phyloP scores from a whole-genome alignment of 2,797 vertebrate genomes.

The Leucoraja ocellata region DNA sequence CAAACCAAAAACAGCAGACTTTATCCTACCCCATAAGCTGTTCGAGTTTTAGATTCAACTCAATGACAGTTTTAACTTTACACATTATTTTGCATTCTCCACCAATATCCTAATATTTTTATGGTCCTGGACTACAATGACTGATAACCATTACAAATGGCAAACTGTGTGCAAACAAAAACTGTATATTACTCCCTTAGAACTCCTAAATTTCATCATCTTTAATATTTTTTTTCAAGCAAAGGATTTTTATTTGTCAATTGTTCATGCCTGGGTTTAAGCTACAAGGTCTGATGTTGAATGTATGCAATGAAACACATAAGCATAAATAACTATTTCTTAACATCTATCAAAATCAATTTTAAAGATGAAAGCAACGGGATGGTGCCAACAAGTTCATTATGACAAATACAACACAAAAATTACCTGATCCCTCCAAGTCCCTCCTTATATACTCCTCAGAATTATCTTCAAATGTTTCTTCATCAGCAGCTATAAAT shows the following conservation, averaged over 20 bases:
- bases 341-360: not conserved
- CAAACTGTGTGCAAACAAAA: too few species aligned
- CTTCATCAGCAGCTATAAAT: slow-evolving; percentile 85
- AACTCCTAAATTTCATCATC: not conserved
- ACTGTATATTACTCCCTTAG: too few species aligned
- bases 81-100: too few species aligned
- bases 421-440: slow-evolving; percentile 91
- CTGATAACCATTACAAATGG: not conserved
- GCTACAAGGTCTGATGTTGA: not conserved
- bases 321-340: not conserved
- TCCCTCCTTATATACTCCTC: slow-evolving; percentile 96
- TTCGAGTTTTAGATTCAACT: not conserved
- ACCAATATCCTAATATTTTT: not conserved
- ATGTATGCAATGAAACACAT: not conserved
- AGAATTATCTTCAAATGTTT: slow-evolving; percentile 98
- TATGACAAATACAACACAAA: not conserved
- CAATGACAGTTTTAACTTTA: too few species aligned
- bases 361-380: not conserved
- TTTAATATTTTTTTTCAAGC: not conserved
- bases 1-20: not conserved
- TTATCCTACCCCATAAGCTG: not conserved
- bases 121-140: not conserved
- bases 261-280: not conserved
- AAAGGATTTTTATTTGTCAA: not conserved
- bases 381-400: not conserved